Conservation (phyloP, 2,113 vertebrate species). For the Sinosuthora webbiana region DNA sequence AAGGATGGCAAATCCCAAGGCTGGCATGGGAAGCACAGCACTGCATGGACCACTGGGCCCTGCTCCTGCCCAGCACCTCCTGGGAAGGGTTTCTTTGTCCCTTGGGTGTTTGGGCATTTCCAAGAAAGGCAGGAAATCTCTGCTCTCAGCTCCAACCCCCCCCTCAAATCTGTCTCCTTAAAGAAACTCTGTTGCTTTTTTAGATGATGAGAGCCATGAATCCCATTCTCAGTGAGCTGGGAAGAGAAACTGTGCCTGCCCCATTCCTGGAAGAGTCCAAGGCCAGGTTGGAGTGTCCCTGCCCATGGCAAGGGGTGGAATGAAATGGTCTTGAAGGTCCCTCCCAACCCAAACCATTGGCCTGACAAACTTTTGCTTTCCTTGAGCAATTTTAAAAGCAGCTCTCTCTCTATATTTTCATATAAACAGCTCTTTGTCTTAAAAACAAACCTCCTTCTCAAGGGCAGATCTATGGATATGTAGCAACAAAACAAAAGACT, state of each 20-base stretch:
- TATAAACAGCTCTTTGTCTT: not conserved
- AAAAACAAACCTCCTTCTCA: not conserved
- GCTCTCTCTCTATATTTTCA: not conserved
- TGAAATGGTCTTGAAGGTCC: not conserved
- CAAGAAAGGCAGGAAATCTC: not conserved
- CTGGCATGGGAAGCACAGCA: rapidly evolving
- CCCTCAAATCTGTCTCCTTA: not conserved
- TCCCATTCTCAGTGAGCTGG: not conserved
- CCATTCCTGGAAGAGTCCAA: not conserved
- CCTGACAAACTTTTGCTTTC: not conserved
- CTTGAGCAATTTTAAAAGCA: not conserved
- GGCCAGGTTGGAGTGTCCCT: not conserved
- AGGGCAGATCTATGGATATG: not conserved
- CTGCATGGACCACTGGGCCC: rapidly evolving
- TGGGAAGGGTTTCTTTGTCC: rapidly evolving
- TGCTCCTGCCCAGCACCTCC: not conserved
- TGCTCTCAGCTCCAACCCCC: not conserved
- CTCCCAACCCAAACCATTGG: not conserved
- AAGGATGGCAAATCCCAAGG: not conserved
- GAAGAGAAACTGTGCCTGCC: not conserved
- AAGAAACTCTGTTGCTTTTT: not conserved
- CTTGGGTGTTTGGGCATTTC: not conserved
- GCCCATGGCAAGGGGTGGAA: not conserved
- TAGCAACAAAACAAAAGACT: not conserved
- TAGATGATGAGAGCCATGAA: rapidly evolving